These are phyloP conservation scores for Hyla sarda DNA, from an alignment of 2,113 vertebrate species.

Conservation along the genomic window DNA sequence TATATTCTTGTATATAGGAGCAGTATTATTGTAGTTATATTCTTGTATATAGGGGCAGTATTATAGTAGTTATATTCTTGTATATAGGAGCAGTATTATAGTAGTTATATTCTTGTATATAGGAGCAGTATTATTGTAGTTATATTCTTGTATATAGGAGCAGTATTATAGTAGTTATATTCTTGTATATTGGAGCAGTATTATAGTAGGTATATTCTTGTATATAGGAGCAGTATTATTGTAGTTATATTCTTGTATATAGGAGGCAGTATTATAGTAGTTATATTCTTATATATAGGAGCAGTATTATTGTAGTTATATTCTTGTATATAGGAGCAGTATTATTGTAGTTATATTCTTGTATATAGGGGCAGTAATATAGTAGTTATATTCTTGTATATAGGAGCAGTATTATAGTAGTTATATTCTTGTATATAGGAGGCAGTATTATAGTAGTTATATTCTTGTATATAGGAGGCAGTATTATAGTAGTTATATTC, in stretches of 20 bases:
- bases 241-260: neutral
- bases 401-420: neutral
- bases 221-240: slow-evolving; percentile 6
- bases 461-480: slow-evolving; percentile 2
- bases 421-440: neutral
- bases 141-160: slow-evolving; percentile 1
- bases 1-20: neutral
- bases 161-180: slow-evolving; percentile 12
- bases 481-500: too few relatives aligned
- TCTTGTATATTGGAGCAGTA: neutral
- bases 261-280: slow-evolving; percentile 7
- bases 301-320: slow-evolving; percentile 11
- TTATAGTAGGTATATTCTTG: slow-evolving; percentile 14
- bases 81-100: neutral
- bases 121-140: neutral
- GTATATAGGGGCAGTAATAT: slow-evolving; percentile 10
- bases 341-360: slow-evolving; percentile 14
- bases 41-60: neutral
- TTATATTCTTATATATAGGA: slow-evolving; percentile 4
- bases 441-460: neutral
- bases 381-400: neutral
- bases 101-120: too few relatives aligned
- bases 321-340: neutral
- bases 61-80: neutral
- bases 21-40: neutral